phyloP scores from a whole-genome alignment of 1,140 invertebrate species.

The Ceratina calcarata region DNA sequence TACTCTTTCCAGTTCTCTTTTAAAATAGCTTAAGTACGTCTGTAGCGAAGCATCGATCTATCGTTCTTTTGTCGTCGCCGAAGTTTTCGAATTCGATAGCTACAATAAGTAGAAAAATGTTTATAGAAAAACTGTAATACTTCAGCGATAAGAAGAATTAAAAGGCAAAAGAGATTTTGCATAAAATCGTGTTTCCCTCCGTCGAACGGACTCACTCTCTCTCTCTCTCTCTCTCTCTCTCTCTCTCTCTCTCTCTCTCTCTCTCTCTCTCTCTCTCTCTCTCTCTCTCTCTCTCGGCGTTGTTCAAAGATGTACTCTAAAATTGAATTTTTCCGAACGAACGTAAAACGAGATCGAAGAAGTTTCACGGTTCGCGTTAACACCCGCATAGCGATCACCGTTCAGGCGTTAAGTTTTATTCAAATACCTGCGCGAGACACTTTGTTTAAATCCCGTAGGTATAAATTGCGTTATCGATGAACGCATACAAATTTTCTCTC shows the following conservation, averaged over 20 bases:
- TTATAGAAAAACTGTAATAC: not conserved
- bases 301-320: not conserved
- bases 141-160: not conserved
- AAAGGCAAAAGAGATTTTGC: not conserved
- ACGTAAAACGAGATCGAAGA: not conserved
- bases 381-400: constrained; percentile 38
- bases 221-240: too few relatives aligned
- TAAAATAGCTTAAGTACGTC: too few relatives aligned
- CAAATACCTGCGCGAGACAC: too few relatives aligned
- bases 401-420: not conserved
- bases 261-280: too few relatives aligned
- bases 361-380: not conserved
- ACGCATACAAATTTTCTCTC: constrained; percentile 8
- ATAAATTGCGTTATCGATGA: constrained; percentile 38
- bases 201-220: too few relatives aligned
- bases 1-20: too few relatives aligned
- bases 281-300: too few relatives aligned
- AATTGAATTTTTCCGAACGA: not conserved
- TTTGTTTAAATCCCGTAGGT: not conserved
- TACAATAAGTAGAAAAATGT: not conserved
- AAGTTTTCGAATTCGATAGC: not conserved
- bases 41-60: too few relatives aligned
- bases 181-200: too few relatives aligned
- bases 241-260: too few relatives aligned
- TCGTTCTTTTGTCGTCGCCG: not conserved